These are phyloP conservation scores for Fragum sueziense DNA, from an alignment of 2,888 invertebrate genomes.

Conservation along the genomic window DNA sequence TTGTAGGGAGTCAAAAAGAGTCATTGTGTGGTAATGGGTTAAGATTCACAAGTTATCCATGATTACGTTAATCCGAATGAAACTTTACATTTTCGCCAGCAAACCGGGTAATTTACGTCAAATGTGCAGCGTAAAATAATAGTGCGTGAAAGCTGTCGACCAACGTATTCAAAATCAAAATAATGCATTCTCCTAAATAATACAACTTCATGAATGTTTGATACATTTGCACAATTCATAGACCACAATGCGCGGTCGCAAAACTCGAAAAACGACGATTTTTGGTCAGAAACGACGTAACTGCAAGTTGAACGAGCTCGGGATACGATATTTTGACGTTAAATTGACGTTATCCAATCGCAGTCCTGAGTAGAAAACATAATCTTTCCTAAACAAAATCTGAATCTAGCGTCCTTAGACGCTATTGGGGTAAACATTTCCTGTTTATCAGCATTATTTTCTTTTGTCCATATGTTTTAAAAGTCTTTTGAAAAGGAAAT, in stretches of 20 bases:
- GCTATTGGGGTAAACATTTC: too few relatives aligned
- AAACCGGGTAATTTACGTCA: background rate
- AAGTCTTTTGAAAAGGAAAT: too few relatives aligned
- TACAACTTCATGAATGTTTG: conserved; percentile 13
- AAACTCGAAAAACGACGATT: background rate
- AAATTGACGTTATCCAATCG: background rate
- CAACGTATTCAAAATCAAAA: background rate
- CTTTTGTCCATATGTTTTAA: too few relatives aligned
- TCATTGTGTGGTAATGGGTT: too few relatives aligned
- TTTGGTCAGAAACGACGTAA: background rate
- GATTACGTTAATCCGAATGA: too few relatives aligned
- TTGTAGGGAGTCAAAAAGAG: too few relatives aligned
- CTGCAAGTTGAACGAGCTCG: background rate
- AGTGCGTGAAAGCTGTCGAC: conserved; percentile 19
- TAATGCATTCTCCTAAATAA: conserved; percentile 19
- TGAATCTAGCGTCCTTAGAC: too few relatives aligned
- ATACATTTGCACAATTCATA: conserved; percentile 10
- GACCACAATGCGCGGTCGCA: background rate
- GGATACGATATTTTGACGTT: background rate
- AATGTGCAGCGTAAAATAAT: background rate
- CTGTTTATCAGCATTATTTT: too few relatives aligned
- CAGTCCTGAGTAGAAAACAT: background rate
- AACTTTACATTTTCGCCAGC: background rate
- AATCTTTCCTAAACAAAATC: too few relatives aligned
- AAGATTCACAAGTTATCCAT: too few relatives aligned